Evolutionary conservation across 2,888 invertebrate genomes (phyloP).

Genomic region (Panopea generosa): DNA sequence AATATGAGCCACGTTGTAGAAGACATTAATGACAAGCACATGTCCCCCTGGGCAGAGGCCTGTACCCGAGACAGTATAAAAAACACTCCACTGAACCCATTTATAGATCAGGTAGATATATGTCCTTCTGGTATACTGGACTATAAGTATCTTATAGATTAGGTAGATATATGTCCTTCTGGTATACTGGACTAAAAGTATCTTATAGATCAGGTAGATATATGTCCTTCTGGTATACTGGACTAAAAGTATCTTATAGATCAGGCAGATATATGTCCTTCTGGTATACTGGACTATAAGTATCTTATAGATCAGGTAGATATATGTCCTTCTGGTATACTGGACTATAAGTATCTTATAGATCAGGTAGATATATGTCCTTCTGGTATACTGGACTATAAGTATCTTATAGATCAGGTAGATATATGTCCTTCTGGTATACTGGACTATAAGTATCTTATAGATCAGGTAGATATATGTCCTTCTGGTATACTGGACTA

Average conservation of each 20-base stretch:
- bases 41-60: slow-evolving; percentile 95
- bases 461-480: background rate
- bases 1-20: slow-evolving; percentile 93
- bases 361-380: background rate
- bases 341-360: background rate
- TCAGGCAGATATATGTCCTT: slow-evolving; percentile 86
- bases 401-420: background rate
- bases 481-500: background rate
- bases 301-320: background rate
- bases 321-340: background rate
- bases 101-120: slow-evolving; percentile 90
- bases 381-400: background rate
- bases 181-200: background rate
- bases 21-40: slow-evolving; percentile 97
- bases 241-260: slow-evolving; percentile 88
- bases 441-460: too few relatives aligned
- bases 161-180: slow-evolving; percentile 85
- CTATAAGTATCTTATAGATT: slow-evolving; percentile 88
- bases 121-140: background rate
- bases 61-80: slow-evolving; percentile 91
- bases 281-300: background rate
- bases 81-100: slow-evolving; percentile 95
- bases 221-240: slow-evolving; percentile 11
- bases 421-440: background rate
- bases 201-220: slow-evolving; percentile 90